Evolutionary conservation across 2,888 invertebrate genomes (phyloP).

Genomic region (Drosophila histrio): DNA sequence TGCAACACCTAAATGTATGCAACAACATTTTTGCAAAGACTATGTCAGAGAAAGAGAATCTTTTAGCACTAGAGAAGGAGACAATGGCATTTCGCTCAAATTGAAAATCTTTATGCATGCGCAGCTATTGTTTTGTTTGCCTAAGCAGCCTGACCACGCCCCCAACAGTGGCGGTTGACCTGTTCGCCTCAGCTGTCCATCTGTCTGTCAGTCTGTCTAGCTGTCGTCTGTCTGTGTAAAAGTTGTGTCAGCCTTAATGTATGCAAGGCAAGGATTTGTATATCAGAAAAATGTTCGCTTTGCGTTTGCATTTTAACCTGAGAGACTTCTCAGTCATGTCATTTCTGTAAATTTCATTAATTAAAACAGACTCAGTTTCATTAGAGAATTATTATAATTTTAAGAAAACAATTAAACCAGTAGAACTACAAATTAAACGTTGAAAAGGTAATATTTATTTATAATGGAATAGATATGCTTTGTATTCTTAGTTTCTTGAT

Average conservation of each 20-base stretch:
- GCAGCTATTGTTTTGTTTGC: constrained; percentile 41
- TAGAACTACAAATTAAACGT: no score
- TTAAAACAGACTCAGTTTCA: no score
- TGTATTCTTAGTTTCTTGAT: no score
- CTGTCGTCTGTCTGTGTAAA: constrained; percentile 18
- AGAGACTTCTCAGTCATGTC: constrained; percentile 14
- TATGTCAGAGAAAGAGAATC: constrained; percentile 6
- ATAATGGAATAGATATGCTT: no score
- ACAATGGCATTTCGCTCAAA: constrained; percentile 35
- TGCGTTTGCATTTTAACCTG: constrained; percentile 11
- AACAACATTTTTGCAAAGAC: constrained; percentile 46
- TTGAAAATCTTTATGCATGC: constrained; percentile 60
- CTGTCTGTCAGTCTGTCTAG: not conserved
- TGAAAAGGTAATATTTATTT: no score
- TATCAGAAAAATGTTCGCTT: constrained; percentile 20
- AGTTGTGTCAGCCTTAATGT: constrained; percentile 53
- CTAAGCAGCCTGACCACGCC: constrained; percentile 23
- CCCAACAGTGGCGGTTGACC: no score
- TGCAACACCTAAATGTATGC: constrained; percentile 73
- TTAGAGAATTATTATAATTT: no score
- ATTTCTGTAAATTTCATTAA: not conserved
- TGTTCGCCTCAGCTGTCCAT: not conserved
- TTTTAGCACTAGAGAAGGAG: not conserved
- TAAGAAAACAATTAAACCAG: not conserved
- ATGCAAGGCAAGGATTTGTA: constrained; percentile 55